Evolutionary conservation across 2,888 invertebrate species (phyloP), one percentile per base, ranked within the genome.

Genomic region (Diloba caeruleocephala): DNA sequence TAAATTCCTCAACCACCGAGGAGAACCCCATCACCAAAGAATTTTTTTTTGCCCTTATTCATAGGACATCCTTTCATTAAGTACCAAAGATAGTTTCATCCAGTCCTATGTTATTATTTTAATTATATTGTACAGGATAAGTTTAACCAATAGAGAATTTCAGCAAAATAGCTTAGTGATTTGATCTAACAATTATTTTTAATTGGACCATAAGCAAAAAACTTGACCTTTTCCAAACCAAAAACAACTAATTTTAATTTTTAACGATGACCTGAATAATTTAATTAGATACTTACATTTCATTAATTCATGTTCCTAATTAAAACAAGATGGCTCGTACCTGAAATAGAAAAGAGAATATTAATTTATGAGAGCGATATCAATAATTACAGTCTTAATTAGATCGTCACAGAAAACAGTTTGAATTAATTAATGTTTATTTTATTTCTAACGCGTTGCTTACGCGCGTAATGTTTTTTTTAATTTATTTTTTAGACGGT

Each of bases 281-380:
- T 51, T 14, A 41, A 51, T 50, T 50, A n/a, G n/a, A n/a, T n/a
- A 57, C 65, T 60, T 44, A 64, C 50, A 45, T 34, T 37, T 23
- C 26, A 36, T 58, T 44, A 44, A 44, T 32, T 34, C 41, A 9
- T 7, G 25, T 26, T 58, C 19, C 6, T 51, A 38, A 51, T 50
- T 38, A 39, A 62, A 49, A 38, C 13, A 19, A 29, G 28, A 8
- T 0, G 19, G 14, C 3, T 2, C 65, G 13, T 61, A 61, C 52
- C 61, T 61, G 37, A 1, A 60, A 55, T 31, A 17, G 32, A 31
- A 57, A 39, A 14, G 19, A 39, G 31, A 43, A 31, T 8, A n/a
- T 34, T 29, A 25, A 13, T 37, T 33, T 25, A 9, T 13, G 8
- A 1, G 23, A 7, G 14, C 31, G 10, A 0, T 21, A 5, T 9